Evolutionary conservation across 2,888 invertebrate genomes (phyloP).

Genomic region (Scaptomyza caliginosa): DNA sequence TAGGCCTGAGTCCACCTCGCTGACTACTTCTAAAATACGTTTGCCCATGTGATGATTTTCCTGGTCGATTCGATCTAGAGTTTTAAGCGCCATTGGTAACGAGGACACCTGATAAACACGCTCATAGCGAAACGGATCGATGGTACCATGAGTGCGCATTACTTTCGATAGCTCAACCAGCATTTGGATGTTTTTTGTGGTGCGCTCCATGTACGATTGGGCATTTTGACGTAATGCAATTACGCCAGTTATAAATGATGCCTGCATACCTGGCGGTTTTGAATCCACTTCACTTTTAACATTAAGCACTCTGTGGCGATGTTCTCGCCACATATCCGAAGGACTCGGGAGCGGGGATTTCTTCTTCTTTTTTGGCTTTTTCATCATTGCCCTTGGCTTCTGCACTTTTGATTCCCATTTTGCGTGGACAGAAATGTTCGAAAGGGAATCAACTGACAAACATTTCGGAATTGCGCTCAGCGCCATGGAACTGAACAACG

Average conservation of each 20-base stretch:
- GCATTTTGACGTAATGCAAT: slow-evolving; percentile 40
- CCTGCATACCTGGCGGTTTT: slow-evolving; percentile 38
- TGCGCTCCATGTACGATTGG: slow-evolving; percentile 34
- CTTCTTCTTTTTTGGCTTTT: background rate
- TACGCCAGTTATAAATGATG: slow-evolving; percentile 48
- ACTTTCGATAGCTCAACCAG: slow-evolving; percentile 42
- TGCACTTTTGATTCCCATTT: background rate
- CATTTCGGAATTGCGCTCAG: background rate
- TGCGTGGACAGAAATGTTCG: background rate
- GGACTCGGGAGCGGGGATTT: background rate
- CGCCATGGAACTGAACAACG: background rate
- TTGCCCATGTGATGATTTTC: slow-evolving; percentile 47
- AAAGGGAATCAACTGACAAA: background rate
- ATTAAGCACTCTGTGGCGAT: slow-evolving; percentile 35
- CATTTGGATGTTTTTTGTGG: slow-evolving; percentile 52
- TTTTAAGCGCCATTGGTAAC: slow-evolving; percentile 14
- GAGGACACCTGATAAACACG: slow-evolving; percentile 21
- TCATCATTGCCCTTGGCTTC: background rate
- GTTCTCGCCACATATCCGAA: slow-evolving; percentile 25
- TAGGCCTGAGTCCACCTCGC: slow-evolving; percentile 51
- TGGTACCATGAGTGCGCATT: slow-evolving; percentile 57
- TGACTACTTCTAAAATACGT: slow-evolving; percentile 39
- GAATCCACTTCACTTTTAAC: slow-evolving; percentile 31
- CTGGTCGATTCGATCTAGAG: slow-evolving; percentile 43
- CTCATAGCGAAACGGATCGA: slow-evolving; percentile 52